A percentile compares a stretch with the other conserved stretches of the same genome.
phyloP scores from a whole-genome alignment of 2,797 vertebrate species.

The Hippopotamyrus pictus region DNA sequence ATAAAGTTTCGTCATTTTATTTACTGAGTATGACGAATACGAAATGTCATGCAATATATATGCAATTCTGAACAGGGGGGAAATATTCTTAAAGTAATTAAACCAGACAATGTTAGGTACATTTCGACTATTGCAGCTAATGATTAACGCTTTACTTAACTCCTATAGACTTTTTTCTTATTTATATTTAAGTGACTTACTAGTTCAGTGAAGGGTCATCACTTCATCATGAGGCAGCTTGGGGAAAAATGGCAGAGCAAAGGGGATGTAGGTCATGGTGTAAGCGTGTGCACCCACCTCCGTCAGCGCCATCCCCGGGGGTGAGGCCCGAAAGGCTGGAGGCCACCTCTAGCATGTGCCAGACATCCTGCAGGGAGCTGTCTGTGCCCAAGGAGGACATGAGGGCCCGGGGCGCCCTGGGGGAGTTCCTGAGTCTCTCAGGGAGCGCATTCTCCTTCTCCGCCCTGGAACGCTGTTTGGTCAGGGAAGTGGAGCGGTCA shows the following conservation, averaged over 20 bases:
- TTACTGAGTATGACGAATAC: not conserved
- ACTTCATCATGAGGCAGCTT: not conserved
- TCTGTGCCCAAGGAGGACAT: slow-evolving; percentile 52
- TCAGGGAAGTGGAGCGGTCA: not conserved
- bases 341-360: slow-evolving; percentile 65
- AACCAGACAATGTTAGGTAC: not conserved
- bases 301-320: slow-evolving; percentile 36
- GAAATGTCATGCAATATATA: not conserved
- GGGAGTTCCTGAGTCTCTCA: not conserved
- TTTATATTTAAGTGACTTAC: not conserved
- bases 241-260: not conserved
- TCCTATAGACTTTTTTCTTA: not conserved
- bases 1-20: not conserved
- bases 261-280: not conserved
- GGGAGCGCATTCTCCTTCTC: slow-evolving; percentile 49
- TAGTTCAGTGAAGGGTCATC: not conserved
- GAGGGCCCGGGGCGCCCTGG: slow-evolving; percentile 26
- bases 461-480: not conserved
- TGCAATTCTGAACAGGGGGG: not conserved
- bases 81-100: not conserved
- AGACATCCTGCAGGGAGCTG: slow-evolving; percentile 63
- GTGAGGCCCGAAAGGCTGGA: slow-evolving; percentile 57
- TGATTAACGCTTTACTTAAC: not conserved
- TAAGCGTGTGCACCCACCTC: slow-evolving; percentile 41
- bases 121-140: not conserved